Evolutionary conservation across 1,140 invertebrate species (phyloP).

Genomic region (Wiebesia pumilae): DNA sequence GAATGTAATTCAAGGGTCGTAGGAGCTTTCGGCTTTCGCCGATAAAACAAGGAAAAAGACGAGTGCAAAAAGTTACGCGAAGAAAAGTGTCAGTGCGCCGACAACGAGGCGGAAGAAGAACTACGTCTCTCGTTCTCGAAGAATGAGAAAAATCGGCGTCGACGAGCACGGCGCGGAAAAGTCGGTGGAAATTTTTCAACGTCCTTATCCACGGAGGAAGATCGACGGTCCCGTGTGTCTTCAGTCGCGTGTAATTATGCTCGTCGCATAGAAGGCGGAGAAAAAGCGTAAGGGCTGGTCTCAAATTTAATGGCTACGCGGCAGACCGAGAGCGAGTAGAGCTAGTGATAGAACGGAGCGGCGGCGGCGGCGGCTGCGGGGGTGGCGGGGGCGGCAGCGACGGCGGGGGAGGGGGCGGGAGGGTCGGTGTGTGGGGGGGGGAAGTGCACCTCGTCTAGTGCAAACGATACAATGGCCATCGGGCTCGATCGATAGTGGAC

Average conservation of each 20-base stretch:
- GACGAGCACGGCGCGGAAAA: not conserved
- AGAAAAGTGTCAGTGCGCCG: not conserved
- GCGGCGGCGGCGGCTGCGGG: no score
- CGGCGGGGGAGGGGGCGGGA: not conserved
- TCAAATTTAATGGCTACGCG: constrained; percentile 14
- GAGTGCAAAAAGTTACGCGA: not conserved
- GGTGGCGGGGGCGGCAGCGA: no score
- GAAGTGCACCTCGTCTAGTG: not conserved
- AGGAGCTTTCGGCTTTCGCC: not conserved
- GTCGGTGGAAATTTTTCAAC: constrained; percentile 25
- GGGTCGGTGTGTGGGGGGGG: no score
- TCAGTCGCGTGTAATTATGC: constrained; percentile 10
- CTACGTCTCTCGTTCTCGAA: not conserved
- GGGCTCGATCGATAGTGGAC: constrained; percentile 43
- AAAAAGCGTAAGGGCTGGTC: not conserved
- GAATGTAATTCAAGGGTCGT: not conserved
- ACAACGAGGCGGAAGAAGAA: not conserved
- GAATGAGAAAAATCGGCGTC: not conserved
- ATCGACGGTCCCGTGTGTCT: not conserved
- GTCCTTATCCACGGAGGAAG: not conserved
- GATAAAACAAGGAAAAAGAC: not conserved
- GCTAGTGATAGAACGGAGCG: no score
- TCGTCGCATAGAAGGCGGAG: not conserved
- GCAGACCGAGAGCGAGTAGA: not conserved
- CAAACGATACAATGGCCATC: constrained; percentile 42